A percentile compares a stretch with the other conserved stretches of the same genome.
Conservation (phyloP, 2,797 vertebrate genomes). For the Fratercula arctica region DNA sequence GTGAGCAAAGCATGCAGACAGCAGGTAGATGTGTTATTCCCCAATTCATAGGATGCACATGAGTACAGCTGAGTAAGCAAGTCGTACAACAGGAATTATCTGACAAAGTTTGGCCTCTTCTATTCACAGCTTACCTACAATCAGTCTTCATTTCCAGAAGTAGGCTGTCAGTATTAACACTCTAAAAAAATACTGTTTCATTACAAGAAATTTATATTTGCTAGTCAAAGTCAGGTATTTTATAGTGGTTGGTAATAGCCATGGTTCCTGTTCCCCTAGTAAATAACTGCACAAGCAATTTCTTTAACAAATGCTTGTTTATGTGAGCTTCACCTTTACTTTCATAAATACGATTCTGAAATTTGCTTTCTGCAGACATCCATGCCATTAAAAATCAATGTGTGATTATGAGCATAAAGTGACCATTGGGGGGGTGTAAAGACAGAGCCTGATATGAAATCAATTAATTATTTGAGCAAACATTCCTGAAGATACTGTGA, state of each 20-base stretch:
- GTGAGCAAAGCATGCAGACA: not conserved
- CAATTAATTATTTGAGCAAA: constrained; percentile 7
- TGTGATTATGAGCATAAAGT: not conserved
- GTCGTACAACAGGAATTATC: not conserved
- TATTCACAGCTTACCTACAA: not conserved
- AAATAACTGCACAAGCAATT: not conserved
- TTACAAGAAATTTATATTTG: not conserved
- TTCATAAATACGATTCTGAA: not conserved
- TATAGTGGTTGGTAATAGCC: not conserved
- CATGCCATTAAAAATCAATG: not conserved
- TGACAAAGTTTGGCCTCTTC: not conserved
- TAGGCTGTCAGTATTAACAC: not conserved
- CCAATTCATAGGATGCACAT: not conserved
- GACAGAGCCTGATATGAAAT: not conserved
- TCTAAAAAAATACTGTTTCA: not conserved
- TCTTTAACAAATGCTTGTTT: not conserved
- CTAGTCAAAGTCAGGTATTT: not conserved
- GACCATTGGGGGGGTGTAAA: not conserved
- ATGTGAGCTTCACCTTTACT: not conserved
- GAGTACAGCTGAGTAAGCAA: not conserved
- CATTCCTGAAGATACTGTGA: constrained; percentile 48
- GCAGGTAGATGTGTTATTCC: not conserved
- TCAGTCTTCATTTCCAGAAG: not conserved
- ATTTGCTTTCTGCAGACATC: constrained; percentile 3
- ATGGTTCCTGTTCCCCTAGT: not conserved